These are phyloP conservation scores for Mohoua ochrocephala DNA, from an alignment of 2,113 vertebrate genomes.

Conservation along the genomic window DNA sequence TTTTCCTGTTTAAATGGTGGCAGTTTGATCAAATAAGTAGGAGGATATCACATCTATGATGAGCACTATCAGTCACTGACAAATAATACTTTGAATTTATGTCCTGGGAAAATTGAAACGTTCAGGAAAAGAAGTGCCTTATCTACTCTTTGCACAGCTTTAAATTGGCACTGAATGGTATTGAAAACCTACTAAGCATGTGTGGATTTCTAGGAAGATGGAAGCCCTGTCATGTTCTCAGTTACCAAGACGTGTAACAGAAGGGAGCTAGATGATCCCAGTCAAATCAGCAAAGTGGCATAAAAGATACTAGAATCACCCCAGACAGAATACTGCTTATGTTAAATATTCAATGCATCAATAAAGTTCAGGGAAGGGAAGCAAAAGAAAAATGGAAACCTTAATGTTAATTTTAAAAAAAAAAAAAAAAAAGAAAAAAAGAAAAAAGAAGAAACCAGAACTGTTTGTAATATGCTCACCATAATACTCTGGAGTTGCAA, in stretches of 20 bases:
- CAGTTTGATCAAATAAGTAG: not conserved
- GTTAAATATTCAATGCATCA: not conserved
- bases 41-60: not conserved
- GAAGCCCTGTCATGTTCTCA: not conserved
- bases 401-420: not conserved
- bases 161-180: not conserved
- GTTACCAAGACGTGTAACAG: not conserved
- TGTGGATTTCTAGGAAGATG: not conserved
- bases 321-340: not conserved
- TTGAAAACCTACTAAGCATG: not conserved
- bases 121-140: not conserved
- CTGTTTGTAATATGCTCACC: slow-evolving; percentile 51
- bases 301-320: not conserved
- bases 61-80: not conserved
- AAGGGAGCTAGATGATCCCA: not conserved
- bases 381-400: not conserved
- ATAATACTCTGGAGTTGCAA: slow-evolving; percentile 69
- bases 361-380: not conserved
- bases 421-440: not conserved
- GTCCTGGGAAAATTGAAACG: not conserved
- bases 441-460: not conserved
- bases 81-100: not conserved
- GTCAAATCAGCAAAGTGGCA: not conserved
- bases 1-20: not conserved
- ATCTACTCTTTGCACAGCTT: not conserved